Evolutionary conservation across 2,888 invertebrate genomes (phyloP), one percentile per base, ranked within the genome.

Genomic region (Aphodius sticticus): DNA sequence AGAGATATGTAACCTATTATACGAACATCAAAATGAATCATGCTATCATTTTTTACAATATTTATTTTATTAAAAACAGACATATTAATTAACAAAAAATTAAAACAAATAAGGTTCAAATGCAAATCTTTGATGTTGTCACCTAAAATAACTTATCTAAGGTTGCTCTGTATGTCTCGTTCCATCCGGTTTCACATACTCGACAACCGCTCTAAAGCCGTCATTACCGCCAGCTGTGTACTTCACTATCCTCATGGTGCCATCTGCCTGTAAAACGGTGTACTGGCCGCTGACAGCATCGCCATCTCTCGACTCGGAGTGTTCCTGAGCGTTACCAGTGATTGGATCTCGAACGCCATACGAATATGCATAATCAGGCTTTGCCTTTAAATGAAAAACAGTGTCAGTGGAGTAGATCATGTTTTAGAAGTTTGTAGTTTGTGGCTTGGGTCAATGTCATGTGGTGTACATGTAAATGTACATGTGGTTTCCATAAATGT

Each of bases 261-360:
- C 95, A 87, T 95, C 95, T 70, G 95, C 93, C 87, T 95, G 95
- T 69, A 95, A 92, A 38, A 95, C 88, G 85, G 91, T 91, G 89
- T 95, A 95, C 87, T 95, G 93, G 16, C 95, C 95, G 53, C 89
- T 91, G 14, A 95, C 94, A 0, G 92, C 91, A 85, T 95, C 94
- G 2, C 95, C 95, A 84, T 94, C 92, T 78, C 95, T 91, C 6
- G 92, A 91, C 87, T 95, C 95, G 83, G 93, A 92, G 84, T 94
- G 94, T 85, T 92, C 93, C 88, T 95, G 95, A 78, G 92, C 92
- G 88, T 95, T 94, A 78, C 94, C 94, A 26, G 93, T 93, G 83
- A 92, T 90, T 6, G 93, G 94, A 88, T 95, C 95, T 84, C 94
- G 93, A 69, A 95, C 94, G 76, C 95, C 95, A 85, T 95, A 95